These are phyloP conservation scores for Eurystomus gularis DNA, from an alignment of 2,113 vertebrate genomes.

Conservation along the genomic window DNA sequence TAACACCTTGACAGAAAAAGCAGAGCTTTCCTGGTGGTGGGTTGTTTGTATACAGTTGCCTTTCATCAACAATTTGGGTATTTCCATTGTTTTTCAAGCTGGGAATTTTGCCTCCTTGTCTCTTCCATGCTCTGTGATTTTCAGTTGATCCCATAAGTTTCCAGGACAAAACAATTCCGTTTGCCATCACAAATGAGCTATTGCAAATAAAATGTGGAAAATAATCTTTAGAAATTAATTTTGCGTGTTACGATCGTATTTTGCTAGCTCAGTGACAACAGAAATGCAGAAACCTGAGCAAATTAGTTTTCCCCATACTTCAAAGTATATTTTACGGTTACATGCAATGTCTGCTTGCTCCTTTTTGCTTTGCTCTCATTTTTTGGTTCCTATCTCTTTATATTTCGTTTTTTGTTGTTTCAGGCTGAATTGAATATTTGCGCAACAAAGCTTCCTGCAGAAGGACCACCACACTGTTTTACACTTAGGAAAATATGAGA, in stretches of 20 bases:
- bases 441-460: constrained; percentile 3
- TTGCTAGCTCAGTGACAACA: neutral
- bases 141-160: neutral
- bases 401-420: constrained; percentile 34
- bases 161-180: neutral
- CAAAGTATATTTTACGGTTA: neutral
- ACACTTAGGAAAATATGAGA: constrained; percentile 67
- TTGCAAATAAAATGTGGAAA: neutral
- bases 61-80: neutral
- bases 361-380: neutral
- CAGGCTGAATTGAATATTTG: constrained; percentile 64
- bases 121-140: neutral
- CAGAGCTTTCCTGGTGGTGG: neutral
- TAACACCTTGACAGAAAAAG: neutral
- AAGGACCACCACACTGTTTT: constrained; percentile 36
- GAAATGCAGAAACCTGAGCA: neutral
- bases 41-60: neutral
- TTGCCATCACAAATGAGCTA: neutral
- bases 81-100: neutral
- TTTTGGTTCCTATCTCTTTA: neutral
- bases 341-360: neutral
- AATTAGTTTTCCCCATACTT: neutral
- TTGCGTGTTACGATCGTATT: neutral
- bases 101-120: neutral
- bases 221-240: neutral